These are phyloP conservation scores for Aix galericulata DNA, from an alignment of 2,113 vertebrate species.

Conservation along the genomic window DNA sequence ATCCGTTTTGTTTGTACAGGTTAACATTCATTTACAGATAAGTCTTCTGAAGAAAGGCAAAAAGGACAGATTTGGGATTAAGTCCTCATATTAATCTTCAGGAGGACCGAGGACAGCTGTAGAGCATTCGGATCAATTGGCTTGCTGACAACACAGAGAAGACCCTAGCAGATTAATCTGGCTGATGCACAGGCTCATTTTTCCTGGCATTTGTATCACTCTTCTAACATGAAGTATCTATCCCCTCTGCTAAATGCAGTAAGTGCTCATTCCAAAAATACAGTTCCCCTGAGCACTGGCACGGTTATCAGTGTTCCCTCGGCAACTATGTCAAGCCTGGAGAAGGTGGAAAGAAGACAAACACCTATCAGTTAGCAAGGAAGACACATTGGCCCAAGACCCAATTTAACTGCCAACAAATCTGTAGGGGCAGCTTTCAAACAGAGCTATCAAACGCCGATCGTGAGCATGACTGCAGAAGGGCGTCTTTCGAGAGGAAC, in stretches of 20 bases:
- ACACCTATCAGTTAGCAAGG: neutral
- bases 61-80: neutral
- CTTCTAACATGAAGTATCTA: neutral
- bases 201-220: neutral
- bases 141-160: neutral
- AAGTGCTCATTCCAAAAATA: constrained; percentile 31
- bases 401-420: neutral
- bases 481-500: rapidly evolving
- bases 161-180: neutral
- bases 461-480: neutral
- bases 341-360: constrained; percentile 32
- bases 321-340: neutral
- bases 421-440: neutral
- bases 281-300: constrained; percentile 32
- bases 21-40: neutral
- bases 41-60: neutral
- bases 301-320: neutral
- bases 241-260: constrained; percentile 33
- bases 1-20: neutral
- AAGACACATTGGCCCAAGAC: neutral
- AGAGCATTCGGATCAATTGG: neutral
- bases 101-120: neutral
- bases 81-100: neutral
- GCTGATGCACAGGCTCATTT: neutral
- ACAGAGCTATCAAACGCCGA: neutral